A percentile compares a stretch with the other conserved stretches of the same genome.
Evolutionary conservation across 2,113 vertebrate species (phyloP).

Genomic region (Anolis sagrei): DNA sequence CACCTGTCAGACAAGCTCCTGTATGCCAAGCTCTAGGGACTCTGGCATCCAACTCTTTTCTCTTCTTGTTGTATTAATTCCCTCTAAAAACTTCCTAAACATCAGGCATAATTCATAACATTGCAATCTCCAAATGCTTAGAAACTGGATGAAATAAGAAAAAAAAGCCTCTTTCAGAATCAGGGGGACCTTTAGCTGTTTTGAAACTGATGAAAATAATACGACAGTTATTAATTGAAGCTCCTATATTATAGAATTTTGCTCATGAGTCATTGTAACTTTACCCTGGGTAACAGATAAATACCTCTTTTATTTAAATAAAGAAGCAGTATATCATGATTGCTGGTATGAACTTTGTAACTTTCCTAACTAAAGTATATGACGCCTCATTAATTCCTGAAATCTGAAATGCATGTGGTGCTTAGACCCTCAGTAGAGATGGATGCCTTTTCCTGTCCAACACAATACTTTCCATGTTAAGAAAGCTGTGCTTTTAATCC

Average conservation of each 20-base stretch:
- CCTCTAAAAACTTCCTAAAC: no score
- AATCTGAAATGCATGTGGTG: slow-evolving; percentile 5
- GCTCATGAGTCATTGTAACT: neutral
- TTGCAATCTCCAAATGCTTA: no score
- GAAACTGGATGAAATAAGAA: no score
- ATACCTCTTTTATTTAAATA: neutral
- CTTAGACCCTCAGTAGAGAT: neutral
- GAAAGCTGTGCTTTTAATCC: slow-evolving; percentile 50
- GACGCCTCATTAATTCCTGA: slow-evolving; percentile 1
- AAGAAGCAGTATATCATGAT: slow-evolving; percentile 19
- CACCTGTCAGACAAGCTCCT: no score
- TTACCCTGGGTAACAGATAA: neutral
- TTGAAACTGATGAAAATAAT: neutral
- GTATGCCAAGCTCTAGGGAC: no score
- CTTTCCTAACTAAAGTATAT: slow-evolving; percentile 7
- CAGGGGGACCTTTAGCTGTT: neutral
- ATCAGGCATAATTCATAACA: no score
- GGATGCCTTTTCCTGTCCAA: slow-evolving; percentile 12
- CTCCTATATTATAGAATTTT: neutral
- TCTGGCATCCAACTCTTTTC: no score
- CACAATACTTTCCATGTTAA: slow-evolving; percentile 47
- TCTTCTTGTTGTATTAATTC: no score
- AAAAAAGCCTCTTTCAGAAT: no score
- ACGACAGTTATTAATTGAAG: neutral
- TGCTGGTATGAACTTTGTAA: slow-evolving; percentile 13